Conservation (phyloP, 2,113 vertebrate genomes). For the Rhea americana region DNA sequence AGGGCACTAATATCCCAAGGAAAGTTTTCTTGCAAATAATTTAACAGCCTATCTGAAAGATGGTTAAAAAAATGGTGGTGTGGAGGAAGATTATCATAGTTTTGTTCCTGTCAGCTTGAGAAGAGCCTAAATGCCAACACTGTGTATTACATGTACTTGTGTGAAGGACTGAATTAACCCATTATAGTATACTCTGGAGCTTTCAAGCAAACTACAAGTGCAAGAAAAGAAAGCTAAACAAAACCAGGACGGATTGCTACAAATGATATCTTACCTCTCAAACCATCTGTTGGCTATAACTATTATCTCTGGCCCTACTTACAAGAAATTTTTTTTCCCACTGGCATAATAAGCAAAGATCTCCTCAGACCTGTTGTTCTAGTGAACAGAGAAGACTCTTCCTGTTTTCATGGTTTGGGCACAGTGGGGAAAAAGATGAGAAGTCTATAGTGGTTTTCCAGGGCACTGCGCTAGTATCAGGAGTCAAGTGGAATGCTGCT, state of each 20-base stretch:
- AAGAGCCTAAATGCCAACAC: background rate
- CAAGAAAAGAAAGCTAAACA: background rate
- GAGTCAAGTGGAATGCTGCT: background rate
- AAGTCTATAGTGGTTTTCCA: background rate
- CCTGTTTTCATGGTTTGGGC: background rate
- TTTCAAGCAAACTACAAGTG: background rate
- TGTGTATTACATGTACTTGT: background rate
- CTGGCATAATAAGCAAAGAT: background rate
- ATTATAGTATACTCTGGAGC: fast-evolving
- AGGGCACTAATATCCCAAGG: background rate
- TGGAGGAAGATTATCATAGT: background rate
- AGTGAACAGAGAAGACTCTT: background rate
- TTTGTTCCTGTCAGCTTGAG: background rate
- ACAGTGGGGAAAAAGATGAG: background rate
- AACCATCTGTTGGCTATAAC: background rate
- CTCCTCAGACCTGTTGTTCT: background rate
- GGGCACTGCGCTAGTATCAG: background rate
- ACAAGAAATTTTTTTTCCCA: background rate
- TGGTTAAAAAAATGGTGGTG: background rate
- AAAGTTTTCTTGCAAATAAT: background rate
- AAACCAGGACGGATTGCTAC: background rate
- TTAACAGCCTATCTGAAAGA: background rate
- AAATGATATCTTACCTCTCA: background rate
- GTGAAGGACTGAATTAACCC: background rate
- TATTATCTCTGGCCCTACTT: background rate